Base-by-base conservation (phyloP, 1,140 invertebrate species). In the Philotrypesis tridentata region DNA sequence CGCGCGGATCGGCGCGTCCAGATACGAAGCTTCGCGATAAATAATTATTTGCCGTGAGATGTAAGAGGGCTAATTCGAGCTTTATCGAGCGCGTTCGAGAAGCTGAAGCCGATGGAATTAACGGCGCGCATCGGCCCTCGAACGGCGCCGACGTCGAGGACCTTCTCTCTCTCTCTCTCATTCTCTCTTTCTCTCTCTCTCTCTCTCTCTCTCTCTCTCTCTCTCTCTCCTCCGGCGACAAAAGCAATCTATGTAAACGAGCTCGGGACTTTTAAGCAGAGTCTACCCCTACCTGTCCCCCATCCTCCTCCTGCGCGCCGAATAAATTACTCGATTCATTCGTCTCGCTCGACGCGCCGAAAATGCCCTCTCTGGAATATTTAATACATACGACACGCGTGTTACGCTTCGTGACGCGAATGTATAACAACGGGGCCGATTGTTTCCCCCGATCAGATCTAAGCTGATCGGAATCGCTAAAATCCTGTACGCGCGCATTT, bases 321-420 rank as follows among this genome's bases (percentile, higher is more conserved):
- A 33, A 79, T 73, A 80, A 61, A 80, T 72, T 63, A 63, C 48
- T 37, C 61, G 31, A 74, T 74, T 80, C 68, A 43, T 73, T 71
- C 21, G 48, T 17, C 48, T 55, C 33, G 27, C 31, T 6, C 40
- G 37, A 25, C 37, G 63, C 40, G 9, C 23, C n/a, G 55, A 71
- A 79, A 79, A 60, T 71, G 65, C 3, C n/a, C n/a, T 5, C 17
- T 3, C 9, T 37, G 67, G 77, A 79, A 79, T 79, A 79, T 79
- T n/a, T 79, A 40, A 71, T n/a, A 55, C 21, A 55, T 6, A 9
- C 67, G 29, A n/a, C 6, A 17, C 48, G 21, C 43, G 17, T 67
- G 17, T 23, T 75, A 75, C 29, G 21, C 31, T 67, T 29, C 60
- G n/a, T 17, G 37, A 77, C 31, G 37, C 40, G 40, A 68, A 78